Evolutionary conservation across 2,797 vertebrate genomes (phyloP).

Genomic region (Hephaestus fuliginosus): DNA sequence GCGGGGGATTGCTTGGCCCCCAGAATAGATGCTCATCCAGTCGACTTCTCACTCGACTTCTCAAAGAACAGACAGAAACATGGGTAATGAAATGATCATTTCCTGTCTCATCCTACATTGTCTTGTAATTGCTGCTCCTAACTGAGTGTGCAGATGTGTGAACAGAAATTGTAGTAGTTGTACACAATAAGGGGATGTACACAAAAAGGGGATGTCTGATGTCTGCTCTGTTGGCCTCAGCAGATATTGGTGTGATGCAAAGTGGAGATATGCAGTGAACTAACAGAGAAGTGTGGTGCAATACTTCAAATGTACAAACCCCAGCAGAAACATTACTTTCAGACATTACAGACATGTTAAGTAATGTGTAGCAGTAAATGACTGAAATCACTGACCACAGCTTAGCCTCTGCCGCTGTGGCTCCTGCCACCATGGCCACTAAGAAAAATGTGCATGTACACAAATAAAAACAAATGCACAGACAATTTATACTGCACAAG

Average conservation of each 20-base stretch:
- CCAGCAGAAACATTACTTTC: neutral
- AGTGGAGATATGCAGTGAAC: constrained; percentile 20
- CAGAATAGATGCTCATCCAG: too few species aligned
- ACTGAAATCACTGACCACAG: constrained; percentile 51
- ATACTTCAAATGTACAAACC: neutral
- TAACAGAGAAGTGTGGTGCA: constrained; percentile 15
- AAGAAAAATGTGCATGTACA: constrained; percentile 41
- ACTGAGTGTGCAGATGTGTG: neutral
- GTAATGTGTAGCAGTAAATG: neutral
- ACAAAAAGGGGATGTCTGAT: constrained; percentile 56
- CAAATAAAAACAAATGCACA: constrained; percentile 38
- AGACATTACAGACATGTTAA: neutral
- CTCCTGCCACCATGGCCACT: constrained; percentile 59
- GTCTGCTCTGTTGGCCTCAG: constrained; percentile 51
- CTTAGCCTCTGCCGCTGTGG: neutral
- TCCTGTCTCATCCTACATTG: neutral
- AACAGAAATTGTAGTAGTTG: constrained; percentile 29
- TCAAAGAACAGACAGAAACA: too few species aligned
- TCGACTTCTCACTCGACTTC: too few species aligned
- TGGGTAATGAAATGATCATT: neutral
- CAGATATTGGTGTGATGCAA: constrained; percentile 31
- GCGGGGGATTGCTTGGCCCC: too few species aligned
- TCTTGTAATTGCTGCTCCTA: neutral
- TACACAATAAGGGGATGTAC: constrained; percentile 58
- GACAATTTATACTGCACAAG: neutral